Evolutionary conservation across 2,888 invertebrate species (phyloP), one percentile per base, ranked within the genome.

Genomic region (Melanostoma mellinum): DNA sequence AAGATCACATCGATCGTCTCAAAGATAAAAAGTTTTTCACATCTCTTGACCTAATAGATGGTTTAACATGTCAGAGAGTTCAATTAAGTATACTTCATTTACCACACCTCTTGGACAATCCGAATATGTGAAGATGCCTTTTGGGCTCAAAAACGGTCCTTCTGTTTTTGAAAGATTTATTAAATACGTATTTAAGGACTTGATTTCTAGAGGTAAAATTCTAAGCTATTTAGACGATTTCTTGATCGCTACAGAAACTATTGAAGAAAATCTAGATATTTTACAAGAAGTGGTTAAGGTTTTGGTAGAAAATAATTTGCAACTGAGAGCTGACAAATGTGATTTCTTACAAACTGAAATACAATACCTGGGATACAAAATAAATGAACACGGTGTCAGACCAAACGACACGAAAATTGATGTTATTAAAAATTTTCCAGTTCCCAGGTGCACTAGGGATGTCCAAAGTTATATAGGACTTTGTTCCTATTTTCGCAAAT

Each of bases 11-110:
- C 9, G 53, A 75, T 68, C 55, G 68, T 33, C 61, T 76, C 3
- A 76, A 48, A 42, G 42, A 61, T 30, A 78, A 67, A 48, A 42
- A 46, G 8, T 72, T 32, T 40, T 78, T 78, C n/a, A 67, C 65
- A 8, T 52, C 50, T 4, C 32, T 78, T 0, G 78, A 67, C 44
- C 42, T 56, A 0, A 74, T 52, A 30, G n/a, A 76, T 40, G 68
- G 67, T 35, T 55, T 6, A 1, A 40, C 56, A 35, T 58, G 6
- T 35, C 55, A 0, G 53, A 61, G n/a, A 61, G 65, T 6, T 77
- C 77, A 0, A 52, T 71, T 3, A 77, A 65, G 46, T 78, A 67
- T 6, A 71, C 71, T 3, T 71, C 56, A 2, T 77, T 77, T 52
- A 77, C 58, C 1, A 65, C 52, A 3, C 50, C 42, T 3, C n/a